A percentile compares a stretch with the other conserved stretches of the same genome.
phyloP scores from a whole-genome alignment of 2,113 vertebrate genomes.

The Prionailurus bengalensis region DNA sequence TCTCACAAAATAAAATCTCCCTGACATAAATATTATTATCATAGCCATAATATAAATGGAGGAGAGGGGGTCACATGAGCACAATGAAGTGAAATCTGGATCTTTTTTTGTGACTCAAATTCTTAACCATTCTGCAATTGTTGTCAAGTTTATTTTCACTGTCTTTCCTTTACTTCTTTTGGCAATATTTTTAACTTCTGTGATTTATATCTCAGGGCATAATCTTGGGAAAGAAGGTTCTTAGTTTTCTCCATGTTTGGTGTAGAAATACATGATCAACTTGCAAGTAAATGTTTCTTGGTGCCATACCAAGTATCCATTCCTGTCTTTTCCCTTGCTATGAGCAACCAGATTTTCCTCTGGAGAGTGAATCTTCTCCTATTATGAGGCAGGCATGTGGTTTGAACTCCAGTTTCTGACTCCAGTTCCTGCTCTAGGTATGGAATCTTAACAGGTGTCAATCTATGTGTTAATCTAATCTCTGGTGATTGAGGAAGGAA shows the following conservation, averaged over 20 bases:
- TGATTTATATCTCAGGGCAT: not conserved
- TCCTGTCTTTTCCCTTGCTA: not conserved
- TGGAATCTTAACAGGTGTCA: not conserved
- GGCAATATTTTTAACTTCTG: conserved; percentile 16
- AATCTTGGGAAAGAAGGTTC: not conserved
- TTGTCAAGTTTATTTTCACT: not conserved
- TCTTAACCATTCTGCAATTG: not conserved
- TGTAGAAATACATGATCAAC: not conserved
- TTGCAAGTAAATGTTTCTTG: not conserved
- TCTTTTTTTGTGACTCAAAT: not conserved
- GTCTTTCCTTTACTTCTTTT: not conserved
- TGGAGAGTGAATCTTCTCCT: not conserved
- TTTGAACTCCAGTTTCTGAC: not conserved
- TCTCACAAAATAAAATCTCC: not conserved
- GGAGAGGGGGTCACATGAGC: not conserved
- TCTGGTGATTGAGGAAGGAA: not conserved
- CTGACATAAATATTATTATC: not conserved
- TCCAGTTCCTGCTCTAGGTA: not conserved
- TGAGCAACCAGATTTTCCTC: not conserved
- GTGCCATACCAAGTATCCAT: not conserved
- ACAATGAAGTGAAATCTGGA: not conserved
- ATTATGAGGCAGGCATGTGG: not conserved
- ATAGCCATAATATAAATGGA: not conserved
- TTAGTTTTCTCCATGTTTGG: not conserved
- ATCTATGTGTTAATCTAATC: not conserved